phyloP scores from a whole-genome alignment of 2,113 vertebrate genomes.

The Pipra filicauda region DNA sequence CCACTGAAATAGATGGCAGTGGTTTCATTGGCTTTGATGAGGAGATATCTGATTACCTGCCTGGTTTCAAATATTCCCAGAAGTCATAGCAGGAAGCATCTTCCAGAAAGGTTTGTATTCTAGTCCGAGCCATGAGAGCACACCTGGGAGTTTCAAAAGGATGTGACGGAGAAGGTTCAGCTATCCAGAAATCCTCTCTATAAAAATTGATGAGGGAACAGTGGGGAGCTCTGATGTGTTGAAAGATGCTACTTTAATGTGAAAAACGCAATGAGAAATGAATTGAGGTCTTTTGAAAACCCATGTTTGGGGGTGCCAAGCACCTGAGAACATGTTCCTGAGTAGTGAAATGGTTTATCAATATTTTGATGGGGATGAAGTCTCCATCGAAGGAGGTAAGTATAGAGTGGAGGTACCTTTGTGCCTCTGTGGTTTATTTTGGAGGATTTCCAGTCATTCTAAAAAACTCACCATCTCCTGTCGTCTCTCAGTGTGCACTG shows the following conservation, averaged over 20 bases:
- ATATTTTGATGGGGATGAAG: background rate
- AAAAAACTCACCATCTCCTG: background rate
- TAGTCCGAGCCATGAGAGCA: accelerated
- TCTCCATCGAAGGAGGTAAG: background rate
- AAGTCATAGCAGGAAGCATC: background rate
- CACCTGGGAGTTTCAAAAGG: background rate
- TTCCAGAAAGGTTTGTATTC: background rate
- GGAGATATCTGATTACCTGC: background rate
- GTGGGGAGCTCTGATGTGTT: background rate
- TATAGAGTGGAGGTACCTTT: background rate
- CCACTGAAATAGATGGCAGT: background rate
- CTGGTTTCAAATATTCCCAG: background rate
- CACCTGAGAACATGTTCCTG: background rate
- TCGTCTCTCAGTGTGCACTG: background rate
- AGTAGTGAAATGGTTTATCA: background rate
- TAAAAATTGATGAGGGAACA: background rate
- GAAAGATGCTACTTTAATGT: background rate
- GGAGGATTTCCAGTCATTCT: background rate
- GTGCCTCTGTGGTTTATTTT: background rate
- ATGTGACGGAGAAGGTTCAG: background rate
- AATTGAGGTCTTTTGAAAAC: background rate
- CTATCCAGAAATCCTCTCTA: background rate
- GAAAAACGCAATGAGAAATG: background rate
- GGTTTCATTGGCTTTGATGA: background rate
- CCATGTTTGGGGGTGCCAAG: background rate